phyloP scores from a whole-genome alignment of 2,888 invertebrate species.

The Eupelmus urozonus region DNA sequence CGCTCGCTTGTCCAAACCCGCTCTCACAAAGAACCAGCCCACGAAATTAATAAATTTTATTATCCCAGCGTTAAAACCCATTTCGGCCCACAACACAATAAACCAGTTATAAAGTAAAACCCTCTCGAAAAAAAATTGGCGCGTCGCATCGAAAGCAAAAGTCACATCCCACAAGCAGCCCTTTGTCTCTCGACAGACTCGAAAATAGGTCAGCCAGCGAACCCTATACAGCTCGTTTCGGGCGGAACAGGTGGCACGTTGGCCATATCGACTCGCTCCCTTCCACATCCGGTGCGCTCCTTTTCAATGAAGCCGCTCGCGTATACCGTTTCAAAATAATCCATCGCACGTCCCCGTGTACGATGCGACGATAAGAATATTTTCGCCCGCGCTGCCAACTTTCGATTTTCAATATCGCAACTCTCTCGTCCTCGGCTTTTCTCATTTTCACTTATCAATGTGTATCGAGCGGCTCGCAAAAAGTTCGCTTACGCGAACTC shows the following conservation, averaged over 20 bases:
- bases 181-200: neutral
- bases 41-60: too few relatives aligned
- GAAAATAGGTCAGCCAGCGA: neutral
- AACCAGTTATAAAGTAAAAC: neutral
- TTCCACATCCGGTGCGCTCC: conserved; percentile 38
- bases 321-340: conserved; percentile 8
- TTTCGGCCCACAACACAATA: neutral
- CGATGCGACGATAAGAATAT: neutral
- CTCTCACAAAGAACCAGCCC: too few relatives aligned
- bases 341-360: neutral
- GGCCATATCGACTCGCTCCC: neutral
- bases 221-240: neutral
- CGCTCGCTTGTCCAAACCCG: too few relatives aligned
- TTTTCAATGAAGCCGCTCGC: too few relatives aligned
- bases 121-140: too few relatives aligned
- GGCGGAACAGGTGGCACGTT: neutral
- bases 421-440: too few relatives aligned
- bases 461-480: too few relatives aligned
- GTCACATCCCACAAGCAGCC: too few relatives aligned
- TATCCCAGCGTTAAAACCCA: too few relatives aligned
- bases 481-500: neutral
- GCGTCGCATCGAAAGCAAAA: too few relatives aligned
- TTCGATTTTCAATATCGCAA: conserved; percentile 7
- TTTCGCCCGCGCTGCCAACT: neutral
- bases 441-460: too few relatives aligned